Base-by-base conservation (phyloP, 2,888 invertebrate species). In the Labia minor region DNA sequence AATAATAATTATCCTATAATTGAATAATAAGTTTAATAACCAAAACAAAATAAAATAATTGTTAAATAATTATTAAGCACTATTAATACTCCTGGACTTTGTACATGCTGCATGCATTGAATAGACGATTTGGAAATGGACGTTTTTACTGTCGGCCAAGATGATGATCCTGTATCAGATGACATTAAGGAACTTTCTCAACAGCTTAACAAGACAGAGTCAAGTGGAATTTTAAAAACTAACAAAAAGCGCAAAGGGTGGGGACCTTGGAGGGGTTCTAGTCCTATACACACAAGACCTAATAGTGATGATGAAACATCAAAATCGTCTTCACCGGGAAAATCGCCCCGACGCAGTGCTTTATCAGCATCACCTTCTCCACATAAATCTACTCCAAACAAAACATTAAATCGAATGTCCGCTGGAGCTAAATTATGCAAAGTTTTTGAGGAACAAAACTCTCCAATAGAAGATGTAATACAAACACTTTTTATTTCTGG, bases 81-180 rank as follows among this genome's bases (percentile, higher is more conserved):
- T n/a, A n/a, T n/a, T n/a, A n/a, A 63, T 16, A 19, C n/a, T 14
- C 49, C n/a, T 65, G 62, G 66, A 61, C 63, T 67, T 49, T 66
- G 67, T 71, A 67, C 70, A 70, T 62, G 69, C 67, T 70, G 70
- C 69, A 67, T 69, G 69, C 21, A 75, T 73, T 73, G 73, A 72
- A 72, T 72, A 78, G 78, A 78, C 75, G 78, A 78, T 73, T 76
- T 78, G 74, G 78, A 78, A 71, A 77, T 75, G 73, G 74, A 75
- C 72, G 74, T 78, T 70, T 76, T 78, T 71, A 76, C 67, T 67
- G 37, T 66, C 68, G 21, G 62, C 49, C 49, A 49, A 49, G 49
- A 49, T 49, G 49, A 49, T 49, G 49, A 49, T 4, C 61, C 21
- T 18, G 65, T 37, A 37, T 10, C 21, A 37, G n/a, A 61, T 19